Conservation (phyloP, 2,888 invertebrate genomes). For the Calliphora vomitoria region DNA sequence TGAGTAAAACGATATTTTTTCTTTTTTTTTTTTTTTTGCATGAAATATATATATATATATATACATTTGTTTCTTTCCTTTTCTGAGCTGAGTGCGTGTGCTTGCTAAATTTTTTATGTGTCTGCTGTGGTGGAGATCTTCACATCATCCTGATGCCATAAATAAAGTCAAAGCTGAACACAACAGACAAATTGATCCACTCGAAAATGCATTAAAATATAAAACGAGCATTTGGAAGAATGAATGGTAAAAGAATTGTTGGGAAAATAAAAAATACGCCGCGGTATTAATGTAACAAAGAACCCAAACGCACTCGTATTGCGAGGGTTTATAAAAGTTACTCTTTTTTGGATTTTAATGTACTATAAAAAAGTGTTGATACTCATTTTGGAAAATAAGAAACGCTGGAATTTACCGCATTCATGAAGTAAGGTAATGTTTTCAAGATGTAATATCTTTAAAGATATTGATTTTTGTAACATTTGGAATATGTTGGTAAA, state of each 20-base stretch:
- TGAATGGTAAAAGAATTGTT: constrained; percentile 14
- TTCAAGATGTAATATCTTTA: too few relatives aligned
- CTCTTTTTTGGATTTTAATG: neutral
- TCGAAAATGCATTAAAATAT: constrained; percentile 81
- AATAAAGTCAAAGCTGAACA: constrained; percentile 73
- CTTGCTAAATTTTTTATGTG: constrained; percentile 38
- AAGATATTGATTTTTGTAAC: too few relatives aligned
- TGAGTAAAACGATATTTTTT: constrained; percentile 27
- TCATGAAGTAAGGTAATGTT: too few relatives aligned
- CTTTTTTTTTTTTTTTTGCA: constrained; percentile 29
- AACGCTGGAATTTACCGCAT: too few relatives aligned
- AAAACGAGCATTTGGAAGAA: constrained; percentile 68
- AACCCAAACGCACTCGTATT: neutral
- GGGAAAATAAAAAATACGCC: neutral
- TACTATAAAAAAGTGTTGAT: too few relatives aligned
- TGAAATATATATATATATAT: constrained; percentile 9
- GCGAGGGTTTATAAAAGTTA: constrained; percentile 9
- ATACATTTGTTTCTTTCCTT: too few relatives aligned
- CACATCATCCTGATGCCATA: constrained; percentile 74
- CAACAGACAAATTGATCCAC: constrained; percentile 82
- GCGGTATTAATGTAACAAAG: constrained; percentile 49
- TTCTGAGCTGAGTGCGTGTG: constrained; percentile 28
- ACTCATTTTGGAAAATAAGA: neutral
- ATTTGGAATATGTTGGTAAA: too few relatives aligned
- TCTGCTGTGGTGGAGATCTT: constrained; percentile 50